Evolutionary conservation across 1,140 invertebrate species (phyloP).

Genomic region (Eurosta solidaginis): DNA sequence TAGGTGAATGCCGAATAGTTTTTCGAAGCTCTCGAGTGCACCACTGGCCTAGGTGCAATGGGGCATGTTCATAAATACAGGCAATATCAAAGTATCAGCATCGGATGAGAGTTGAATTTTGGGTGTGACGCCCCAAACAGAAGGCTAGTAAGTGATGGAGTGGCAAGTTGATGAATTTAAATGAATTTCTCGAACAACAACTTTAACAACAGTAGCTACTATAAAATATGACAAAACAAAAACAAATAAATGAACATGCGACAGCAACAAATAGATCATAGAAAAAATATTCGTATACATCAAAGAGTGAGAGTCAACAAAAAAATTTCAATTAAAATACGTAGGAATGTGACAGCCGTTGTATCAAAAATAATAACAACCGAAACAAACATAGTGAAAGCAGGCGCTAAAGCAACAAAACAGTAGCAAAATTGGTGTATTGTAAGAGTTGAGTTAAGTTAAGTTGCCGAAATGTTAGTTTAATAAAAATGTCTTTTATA

Average conservation of each 20-base stretch:
- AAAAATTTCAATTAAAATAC: slow-evolving; percentile 5
- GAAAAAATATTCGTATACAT: too few species aligned
- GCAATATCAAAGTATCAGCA: too few species aligned
- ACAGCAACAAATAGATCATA: not conserved
- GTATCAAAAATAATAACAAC: not conserved
- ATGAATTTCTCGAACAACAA: not conserved
- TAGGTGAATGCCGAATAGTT: too few species aligned
- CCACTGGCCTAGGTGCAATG: too few species aligned
- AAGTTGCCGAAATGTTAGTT: too few species aligned
- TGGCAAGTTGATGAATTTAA: slow-evolving; percentile 11
- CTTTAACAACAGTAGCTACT: not conserved
- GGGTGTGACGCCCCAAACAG: not conserved
- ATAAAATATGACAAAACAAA: not conserved
- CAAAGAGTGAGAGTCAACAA: not conserved
- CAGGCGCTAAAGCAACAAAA: not conserved
- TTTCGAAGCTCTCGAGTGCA: too few species aligned
- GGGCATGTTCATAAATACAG: too few species aligned
- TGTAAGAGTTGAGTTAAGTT: not conserved
- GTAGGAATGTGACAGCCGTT: not conserved
- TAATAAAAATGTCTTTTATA: too few species aligned
- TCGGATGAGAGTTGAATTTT: not conserved
- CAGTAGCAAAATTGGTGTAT: not conserved
- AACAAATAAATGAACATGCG: not conserved
- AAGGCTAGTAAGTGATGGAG: not conserved
- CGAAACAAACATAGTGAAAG: not conserved